phyloP scores from a whole-genome alignment of 2,113 vertebrate genomes.

The Malurus melanocephalus region DNA sequence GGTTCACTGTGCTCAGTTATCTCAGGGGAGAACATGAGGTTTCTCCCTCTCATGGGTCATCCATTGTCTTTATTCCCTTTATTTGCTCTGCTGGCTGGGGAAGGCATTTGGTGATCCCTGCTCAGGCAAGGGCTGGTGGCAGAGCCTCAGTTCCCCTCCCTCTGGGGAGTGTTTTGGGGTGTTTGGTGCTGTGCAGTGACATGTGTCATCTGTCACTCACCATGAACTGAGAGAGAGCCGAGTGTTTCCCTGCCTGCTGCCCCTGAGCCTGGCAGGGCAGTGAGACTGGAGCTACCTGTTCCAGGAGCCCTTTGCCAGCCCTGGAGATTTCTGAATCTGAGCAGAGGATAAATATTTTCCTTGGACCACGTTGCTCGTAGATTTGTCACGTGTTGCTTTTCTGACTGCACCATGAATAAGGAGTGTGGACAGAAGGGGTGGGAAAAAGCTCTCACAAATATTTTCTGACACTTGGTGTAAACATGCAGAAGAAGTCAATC shows the following conservation, averaged over 20 bases:
- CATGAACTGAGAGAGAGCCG: not conserved
- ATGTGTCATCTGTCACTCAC: not conserved
- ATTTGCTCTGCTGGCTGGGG: not conserved
- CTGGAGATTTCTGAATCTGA: not conserved
- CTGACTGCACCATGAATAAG: not conserved
- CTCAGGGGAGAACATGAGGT: not conserved
- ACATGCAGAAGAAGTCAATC: not conserved
- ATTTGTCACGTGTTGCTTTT: not conserved
- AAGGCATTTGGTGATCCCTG: not conserved
- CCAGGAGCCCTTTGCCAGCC: not conserved
- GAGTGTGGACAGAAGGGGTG: not conserved
- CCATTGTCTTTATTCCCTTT: not conserved
- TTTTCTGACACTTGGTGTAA: conserved; percentile 27
- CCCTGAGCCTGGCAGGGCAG: not conserved
- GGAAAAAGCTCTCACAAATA: conserved; percentile 11
- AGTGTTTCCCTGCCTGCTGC: not conserved
- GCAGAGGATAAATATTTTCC: conserved; percentile 18
- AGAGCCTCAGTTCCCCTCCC: not conserved
- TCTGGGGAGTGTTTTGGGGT: not conserved
- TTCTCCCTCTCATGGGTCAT: not conserved
- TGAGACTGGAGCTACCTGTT: not conserved
- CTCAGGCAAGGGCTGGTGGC: not conserved
- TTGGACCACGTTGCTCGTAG: not conserved
- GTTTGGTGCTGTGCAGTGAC: not conserved
- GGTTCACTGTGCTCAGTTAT: not conserved